A percentile compares a stretch with the other conserved stretches of the same genome.
Evolutionary conservation across 2,113 vertebrate genomes (phyloP).

Genomic region (Misgurnus mizolepis): DNA sequence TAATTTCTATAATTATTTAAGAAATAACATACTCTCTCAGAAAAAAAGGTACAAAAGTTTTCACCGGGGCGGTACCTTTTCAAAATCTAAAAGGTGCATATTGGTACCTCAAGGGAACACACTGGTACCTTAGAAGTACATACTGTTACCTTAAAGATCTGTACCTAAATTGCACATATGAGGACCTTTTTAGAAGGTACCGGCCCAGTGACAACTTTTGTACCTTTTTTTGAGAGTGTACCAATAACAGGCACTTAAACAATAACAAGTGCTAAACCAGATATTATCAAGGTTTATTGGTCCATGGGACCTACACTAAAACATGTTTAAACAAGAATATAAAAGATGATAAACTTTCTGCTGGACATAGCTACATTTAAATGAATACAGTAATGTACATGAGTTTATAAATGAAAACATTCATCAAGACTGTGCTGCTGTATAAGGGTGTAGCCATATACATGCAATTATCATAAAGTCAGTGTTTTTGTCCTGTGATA

Average conservation of each 20-base stretch:
- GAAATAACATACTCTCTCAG: no score
- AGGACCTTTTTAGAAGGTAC: no score
- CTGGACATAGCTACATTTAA: slow-evolving; percentile 3
- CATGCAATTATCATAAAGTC: background rate
- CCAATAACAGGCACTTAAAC: background rate
- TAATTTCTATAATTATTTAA: no score
- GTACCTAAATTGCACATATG: no score
- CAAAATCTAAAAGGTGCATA: no score
- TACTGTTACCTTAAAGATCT: no score
- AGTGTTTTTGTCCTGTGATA: background rate
- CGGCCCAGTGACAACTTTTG: no score
- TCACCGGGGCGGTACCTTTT: no score
- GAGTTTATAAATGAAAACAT: background rate
- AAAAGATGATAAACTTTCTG: background rate
- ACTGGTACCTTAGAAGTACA: no score
- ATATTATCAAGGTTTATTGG: background rate
- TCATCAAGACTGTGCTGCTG: background rate
- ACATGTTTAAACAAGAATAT: background rate
- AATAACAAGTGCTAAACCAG: background rate
- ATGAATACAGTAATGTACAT: background rate
- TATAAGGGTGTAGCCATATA: background rate
- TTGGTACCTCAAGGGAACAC: no score
- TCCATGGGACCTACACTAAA: slow-evolving; percentile 8
- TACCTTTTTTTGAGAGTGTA: no score
- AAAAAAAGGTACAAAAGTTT: no score